A percentile compares a stretch with the other conserved stretches of the same genome.
Evolutionary conservation across 2,888 invertebrate species (phyloP).

Genomic region (Anorthoa munda): DNA sequence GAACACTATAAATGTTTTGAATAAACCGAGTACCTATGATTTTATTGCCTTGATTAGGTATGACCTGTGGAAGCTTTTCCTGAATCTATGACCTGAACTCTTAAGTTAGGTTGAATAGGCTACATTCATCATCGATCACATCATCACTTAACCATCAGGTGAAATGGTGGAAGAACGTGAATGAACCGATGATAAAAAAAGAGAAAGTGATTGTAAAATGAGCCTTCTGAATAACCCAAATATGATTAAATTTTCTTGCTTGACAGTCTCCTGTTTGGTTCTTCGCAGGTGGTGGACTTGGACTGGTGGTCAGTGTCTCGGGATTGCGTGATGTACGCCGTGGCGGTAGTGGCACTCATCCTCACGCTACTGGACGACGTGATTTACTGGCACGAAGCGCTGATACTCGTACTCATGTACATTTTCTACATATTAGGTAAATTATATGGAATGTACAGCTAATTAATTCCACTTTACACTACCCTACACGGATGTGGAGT

Average conservation of each 20-base stretch:
- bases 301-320: slow-evolving; percentile 95
- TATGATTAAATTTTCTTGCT: background rate
- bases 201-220: too few species aligned
- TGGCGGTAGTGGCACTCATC: slow-evolving; percentile 93
- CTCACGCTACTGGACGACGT: slow-evolving; percentile 93
- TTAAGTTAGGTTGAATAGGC: too few species aligned
- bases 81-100: too few species aligned
- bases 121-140: too few species aligned
- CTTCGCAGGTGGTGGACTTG: slow-evolving; percentile 91
- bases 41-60: too few species aligned
- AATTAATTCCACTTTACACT: slow-evolving; percentile 16
- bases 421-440: slow-evolving; percentile 93
- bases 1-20: too few species aligned
- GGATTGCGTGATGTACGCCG: slow-evolving; percentile 93
- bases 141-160: too few species aligned
- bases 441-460: slow-evolving; percentile 27
- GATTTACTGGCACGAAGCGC: slow-evolving; percentile 95
- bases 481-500: background rate
- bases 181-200: too few species aligned
- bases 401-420: slow-evolving; percentile 93
- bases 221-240: too few species aligned
- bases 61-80: too few species aligned
- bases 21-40: too few species aligned
- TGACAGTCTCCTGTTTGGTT: slow-evolving; percentile 22
- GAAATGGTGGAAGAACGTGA: too few species aligned